Evolutionary conservation across 1,140 invertebrate genomes (phyloP).

Genomic region (Halyomorpha halys): DNA sequence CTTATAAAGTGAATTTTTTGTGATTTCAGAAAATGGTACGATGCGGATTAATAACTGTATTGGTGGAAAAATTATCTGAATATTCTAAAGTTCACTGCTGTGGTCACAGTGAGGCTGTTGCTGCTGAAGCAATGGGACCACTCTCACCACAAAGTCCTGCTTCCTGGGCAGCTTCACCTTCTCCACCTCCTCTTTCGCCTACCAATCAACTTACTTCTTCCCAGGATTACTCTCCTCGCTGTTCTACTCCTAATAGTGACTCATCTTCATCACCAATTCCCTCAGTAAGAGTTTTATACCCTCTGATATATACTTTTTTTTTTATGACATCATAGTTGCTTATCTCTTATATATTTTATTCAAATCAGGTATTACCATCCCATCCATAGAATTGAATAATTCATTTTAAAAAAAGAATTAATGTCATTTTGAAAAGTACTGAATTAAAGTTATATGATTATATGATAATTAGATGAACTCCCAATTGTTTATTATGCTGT

Average conservation of each 20-base stretch:
- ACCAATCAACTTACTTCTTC: neutral
- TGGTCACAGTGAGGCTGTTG: slow-evolving; percentile 5
- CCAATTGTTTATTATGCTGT: too few species aligned
- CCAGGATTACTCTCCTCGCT: slow-evolving; percentile 15
- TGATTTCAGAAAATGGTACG: slow-evolving; percentile 22
- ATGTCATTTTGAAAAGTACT: too few species aligned
- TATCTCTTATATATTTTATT: too few species aligned
- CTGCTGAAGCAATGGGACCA: slow-evolving; percentile 12
- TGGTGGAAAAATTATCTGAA: slow-evolving; percentile 19
- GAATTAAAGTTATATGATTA: too few species aligned
- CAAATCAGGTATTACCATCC: too few species aligned
- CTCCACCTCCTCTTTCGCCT: slow-evolving; percentile 9
- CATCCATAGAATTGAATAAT: too few species aligned
- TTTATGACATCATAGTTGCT: too few species aligned
- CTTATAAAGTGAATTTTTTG: slow-evolving; percentile 13
- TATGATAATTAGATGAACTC: too few species aligned
- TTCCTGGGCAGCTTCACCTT: slow-evolving; percentile 4
- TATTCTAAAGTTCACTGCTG: slow-evolving; percentile 17
- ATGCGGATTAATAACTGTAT: slow-evolving; percentile 14
- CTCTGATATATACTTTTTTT: neutral
- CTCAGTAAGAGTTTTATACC: neutral
- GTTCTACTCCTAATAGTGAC: slow-evolving; percentile 21
- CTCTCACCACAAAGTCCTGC: slow-evolving; percentile 17
- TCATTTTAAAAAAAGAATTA: too few species aligned
- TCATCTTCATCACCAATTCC: slow-evolving; percentile 11